phyloP scores from a whole-genome alignment of 1,140 invertebrate species.

The Varroa destructor region DNA sequence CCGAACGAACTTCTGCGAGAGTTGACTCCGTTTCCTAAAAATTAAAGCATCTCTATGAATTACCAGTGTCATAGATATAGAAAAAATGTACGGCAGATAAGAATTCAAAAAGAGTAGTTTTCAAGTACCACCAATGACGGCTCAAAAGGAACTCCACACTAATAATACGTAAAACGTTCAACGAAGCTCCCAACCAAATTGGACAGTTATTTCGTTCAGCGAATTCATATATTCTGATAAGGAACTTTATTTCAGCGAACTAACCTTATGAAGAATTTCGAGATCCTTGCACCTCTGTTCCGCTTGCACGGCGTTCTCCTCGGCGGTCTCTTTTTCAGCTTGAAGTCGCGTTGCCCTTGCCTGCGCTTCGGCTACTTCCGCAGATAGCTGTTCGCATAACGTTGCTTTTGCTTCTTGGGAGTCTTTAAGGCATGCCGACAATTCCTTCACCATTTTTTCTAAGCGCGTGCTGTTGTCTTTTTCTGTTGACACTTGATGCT shows the following conservation, averaged over 20 bases:
- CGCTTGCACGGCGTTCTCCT: not conserved
- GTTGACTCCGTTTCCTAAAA: constrained; percentile 15
- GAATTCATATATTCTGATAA: too few relatives aligned
- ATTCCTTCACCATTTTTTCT: constrained; percentile 19
- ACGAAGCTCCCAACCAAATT: too few relatives aligned
- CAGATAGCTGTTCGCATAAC: not conserved
- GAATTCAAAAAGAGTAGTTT: too few relatives aligned
- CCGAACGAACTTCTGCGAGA: not conserved
- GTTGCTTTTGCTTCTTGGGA: constrained; percentile 12
- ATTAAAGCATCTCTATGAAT: not conserved
- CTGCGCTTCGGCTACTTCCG: not conserved
- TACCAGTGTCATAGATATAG: too few relatives aligned
- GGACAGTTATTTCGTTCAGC: too few relatives aligned
- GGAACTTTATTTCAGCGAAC: too few relatives aligned
- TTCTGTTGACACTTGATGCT: not conserved
- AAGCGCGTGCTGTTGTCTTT: constrained; percentile 1
- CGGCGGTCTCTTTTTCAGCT: constrained; percentile 2
- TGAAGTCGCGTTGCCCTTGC: not conserved
- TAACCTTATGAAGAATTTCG: too few relatives aligned
- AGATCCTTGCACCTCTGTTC: not conserved
- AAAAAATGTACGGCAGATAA: too few relatives aligned
- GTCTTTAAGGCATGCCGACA: constrained; percentile 8
- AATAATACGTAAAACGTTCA: too few relatives aligned
- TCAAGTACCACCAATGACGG: too few relatives aligned
- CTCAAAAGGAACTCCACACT: too few relatives aligned